Percentiles rank a stretch among this genome's conserved stretches.
Evolutionary conservation across 2,888 invertebrate genomes (phyloP).

Genomic region (Digitonthophagus gazella): DNA sequence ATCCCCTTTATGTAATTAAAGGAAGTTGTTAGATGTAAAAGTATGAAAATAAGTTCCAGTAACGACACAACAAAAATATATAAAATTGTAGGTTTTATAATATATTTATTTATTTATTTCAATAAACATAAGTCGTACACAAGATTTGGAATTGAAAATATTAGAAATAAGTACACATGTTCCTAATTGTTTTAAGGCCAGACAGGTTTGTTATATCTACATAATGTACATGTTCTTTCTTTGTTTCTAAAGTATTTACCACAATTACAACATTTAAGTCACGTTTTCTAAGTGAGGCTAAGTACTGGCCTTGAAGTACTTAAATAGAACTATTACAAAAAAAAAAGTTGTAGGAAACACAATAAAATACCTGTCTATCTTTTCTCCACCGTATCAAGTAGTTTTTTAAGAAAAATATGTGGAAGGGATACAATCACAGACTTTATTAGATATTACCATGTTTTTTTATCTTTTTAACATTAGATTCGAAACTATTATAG

Average conservation of each 20-base stretch:
- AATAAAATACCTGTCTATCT: background rate
- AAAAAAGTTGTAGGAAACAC: background rate
- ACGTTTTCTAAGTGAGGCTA: background rate
- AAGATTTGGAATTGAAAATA: background rate
- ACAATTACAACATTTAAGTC: no score
- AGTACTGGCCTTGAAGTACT: background rate
- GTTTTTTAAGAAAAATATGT: background rate
- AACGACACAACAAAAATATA: no score
- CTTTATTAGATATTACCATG: background rate
- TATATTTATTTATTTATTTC: slow-evolving; percentile 11
- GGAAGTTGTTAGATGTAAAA: no score
- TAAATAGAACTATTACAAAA: no score
- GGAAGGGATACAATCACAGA: background rate
- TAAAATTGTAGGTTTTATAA: no score
- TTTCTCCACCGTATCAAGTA: background rate
- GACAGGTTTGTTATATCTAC: no score
- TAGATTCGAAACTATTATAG: background rate
- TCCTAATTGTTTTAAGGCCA: background rate
- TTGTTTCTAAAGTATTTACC: background rate
- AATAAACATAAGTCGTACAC: background rate
- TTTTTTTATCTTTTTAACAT: background rate
- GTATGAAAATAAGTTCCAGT: no score
- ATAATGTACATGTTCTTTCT: background rate
- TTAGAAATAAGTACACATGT: background rate
- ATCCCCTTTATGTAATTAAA: no score